phyloP scores from a whole-genome alignment of 53 echinoderm and acorn worm genomes.

The Temnopleurus reevesii region DNA sequence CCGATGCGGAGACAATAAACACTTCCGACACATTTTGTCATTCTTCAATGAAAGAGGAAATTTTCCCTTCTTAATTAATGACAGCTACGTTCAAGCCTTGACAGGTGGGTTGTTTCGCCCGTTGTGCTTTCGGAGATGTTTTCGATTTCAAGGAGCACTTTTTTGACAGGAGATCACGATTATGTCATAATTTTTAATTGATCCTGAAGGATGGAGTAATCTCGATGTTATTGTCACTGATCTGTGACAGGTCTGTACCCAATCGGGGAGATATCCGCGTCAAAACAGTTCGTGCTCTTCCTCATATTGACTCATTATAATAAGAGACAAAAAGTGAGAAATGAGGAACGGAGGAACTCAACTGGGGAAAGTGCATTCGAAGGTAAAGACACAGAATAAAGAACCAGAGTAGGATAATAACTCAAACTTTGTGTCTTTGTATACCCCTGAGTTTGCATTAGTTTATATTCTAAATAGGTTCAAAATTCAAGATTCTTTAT shows the following conservation, averaged over 20 bases:
- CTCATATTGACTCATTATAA: neutral
- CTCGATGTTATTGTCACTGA: constrained; percentile 17
- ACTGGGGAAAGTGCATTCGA: no score
- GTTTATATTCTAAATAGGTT: no score
- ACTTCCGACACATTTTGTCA: no score
- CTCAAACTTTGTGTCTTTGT: no score
- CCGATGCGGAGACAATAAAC: no score
- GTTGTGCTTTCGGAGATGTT: neutral
- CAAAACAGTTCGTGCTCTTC: neutral
- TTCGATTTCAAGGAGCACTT: neutral
- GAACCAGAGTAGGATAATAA: no score
- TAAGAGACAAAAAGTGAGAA: no score
- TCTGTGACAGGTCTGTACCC: no score
- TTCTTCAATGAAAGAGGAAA: neutral
- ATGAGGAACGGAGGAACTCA: no score
- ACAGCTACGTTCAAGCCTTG: neutral
- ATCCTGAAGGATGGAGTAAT: constrained; percentile 8
- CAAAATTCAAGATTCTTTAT: no score
- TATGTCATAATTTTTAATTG: constrained; percentile 8
- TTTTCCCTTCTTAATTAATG: neutral
- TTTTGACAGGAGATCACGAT: constrained; percentile 1
- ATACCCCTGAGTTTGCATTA: no score
- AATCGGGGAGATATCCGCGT: neutral
- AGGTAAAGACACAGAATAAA: no score
- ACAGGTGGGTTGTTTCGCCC: neutral